A percentile compares a stretch with the other conserved stretches of the same genome.
These are phyloP conservation scores for Drosophila pectinifera DNA, from an alignment of 1,140 invertebrate species.

Conservation along the genomic window DNA sequence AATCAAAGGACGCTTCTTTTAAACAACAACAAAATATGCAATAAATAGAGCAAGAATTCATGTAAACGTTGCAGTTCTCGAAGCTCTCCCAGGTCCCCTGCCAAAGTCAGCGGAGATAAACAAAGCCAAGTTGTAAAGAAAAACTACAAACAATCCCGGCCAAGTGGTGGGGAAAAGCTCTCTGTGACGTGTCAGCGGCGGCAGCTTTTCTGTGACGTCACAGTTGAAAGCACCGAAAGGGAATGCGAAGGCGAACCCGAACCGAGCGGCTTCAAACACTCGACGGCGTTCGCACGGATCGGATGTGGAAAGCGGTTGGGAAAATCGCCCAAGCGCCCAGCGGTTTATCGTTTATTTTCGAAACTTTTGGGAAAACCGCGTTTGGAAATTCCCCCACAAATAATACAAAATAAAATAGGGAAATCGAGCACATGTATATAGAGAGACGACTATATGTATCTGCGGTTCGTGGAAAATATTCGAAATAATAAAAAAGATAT, in stretches of 20 bases:
- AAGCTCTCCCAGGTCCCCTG: constrained; percentile 27
- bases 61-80: constrained; percentile 48
- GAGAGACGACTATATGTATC: constrained; percentile 15
- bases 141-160: constrained; percentile 44
- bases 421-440: constrained; percentile 8
- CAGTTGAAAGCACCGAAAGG: constrained; percentile 38
- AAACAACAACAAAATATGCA: neutral
- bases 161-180: constrained; percentile 44
- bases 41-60: constrained; percentile 10
- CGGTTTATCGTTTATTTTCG: constrained; percentile 17
- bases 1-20: constrained; percentile 25
- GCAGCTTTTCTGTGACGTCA: constrained; percentile 71
- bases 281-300: constrained; percentile 71
- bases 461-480: constrained; percentile 22
- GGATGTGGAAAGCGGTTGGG: constrained; percentile 62
- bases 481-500: constrained; percentile 12
- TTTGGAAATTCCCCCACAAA: constrained; percentile 24
- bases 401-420: constrained; percentile 14
- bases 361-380: constrained; percentile 30
- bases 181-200: constrained; percentile 44
- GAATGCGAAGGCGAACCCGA: constrained; percentile 15
- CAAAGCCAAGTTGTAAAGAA: constrained; percentile 40
- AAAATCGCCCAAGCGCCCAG: constrained; percentile 9
- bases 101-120: constrained; percentile 48
- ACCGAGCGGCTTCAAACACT: constrained; percentile 64